Percentiles rank a stretch among this genome's conserved stretches.
phyloP scores from a whole-genome alignment of 2,797 vertebrate species.

The Tenualosa ilisha region DNA sequence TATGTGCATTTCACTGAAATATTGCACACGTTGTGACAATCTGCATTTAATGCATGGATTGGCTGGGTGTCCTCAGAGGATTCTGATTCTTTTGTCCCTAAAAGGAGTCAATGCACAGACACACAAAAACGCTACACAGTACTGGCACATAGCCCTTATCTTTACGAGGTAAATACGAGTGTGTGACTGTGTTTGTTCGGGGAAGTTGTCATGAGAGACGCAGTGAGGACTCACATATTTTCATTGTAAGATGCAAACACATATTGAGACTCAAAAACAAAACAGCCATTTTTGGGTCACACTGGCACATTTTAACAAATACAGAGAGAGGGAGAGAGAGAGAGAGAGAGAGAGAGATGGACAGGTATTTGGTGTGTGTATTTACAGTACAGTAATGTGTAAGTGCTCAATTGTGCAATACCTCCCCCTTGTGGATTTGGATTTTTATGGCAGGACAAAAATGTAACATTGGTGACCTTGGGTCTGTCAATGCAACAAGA shows the following conservation, averaged over 20 bases:
- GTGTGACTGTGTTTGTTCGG: not conserved
- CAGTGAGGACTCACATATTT: not conserved
- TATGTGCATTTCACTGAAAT: constrained; percentile 16
- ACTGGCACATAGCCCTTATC: constrained; percentile 22
- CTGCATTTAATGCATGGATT: not conserved
- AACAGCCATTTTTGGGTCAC: not conserved
- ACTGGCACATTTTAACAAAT: not conserved
- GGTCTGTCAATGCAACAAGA: not conserved
- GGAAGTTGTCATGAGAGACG: not conserved
- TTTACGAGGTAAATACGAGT: constrained; percentile 11
- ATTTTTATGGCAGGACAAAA: not conserved
- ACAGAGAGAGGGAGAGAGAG: not conserved
- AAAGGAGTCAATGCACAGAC: not conserved
- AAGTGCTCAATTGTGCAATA: not conserved
- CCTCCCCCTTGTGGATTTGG: not conserved
- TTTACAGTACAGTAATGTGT: constrained; percentile 14
- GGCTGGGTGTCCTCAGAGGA: not conserved
- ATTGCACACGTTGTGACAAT: not conserved
- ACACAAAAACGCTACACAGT: constrained; percentile 20
- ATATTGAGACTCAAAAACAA: not conserved
- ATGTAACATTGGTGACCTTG: not conserved
- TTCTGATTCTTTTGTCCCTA: not conserved
- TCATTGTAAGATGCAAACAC: not conserved
- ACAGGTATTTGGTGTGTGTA: constrained; percentile 15
- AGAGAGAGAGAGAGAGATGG: not conserved